Percentiles rank a stretch among this genome's conserved stretches.
These are phyloP conservation scores for Dunckerocampus dactyliophorus DNA, from an alignment of 2,113 vertebrate genomes.

Conservation along the genomic window DNA sequence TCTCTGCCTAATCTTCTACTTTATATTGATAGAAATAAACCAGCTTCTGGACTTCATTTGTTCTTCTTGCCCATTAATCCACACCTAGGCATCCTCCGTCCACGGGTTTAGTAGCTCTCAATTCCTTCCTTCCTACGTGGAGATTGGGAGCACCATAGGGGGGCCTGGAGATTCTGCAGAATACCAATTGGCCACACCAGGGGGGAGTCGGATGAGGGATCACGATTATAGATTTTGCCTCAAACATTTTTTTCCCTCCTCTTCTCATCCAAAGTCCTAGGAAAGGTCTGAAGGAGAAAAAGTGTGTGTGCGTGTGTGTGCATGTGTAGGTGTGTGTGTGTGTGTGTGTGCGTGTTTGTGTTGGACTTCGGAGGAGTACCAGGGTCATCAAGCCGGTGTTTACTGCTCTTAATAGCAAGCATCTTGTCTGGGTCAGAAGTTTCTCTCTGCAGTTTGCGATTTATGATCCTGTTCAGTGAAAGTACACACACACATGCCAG, in stretches of 20 bases:
- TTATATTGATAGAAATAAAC: slow-evolving; percentile 73
- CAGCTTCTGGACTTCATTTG: slow-evolving; percentile 74
- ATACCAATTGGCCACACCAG: slow-evolving; percentile 77
- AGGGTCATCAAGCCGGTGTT: slow-evolving; percentile 35
- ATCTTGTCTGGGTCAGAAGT: slow-evolving; percentile 18
- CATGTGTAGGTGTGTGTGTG: not conserved
- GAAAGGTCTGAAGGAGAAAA: slow-evolving; percentile 43
- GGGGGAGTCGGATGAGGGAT: slow-evolving; percentile 69
- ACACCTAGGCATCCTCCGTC: slow-evolving; percentile 68
- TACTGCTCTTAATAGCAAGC: slow-evolving; percentile 48
- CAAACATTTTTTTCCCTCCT: slow-evolving; percentile 53
- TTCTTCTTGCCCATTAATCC: slow-evolving; percentile 75
- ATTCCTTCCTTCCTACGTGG: slow-evolving; percentile 73
- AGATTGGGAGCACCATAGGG: slow-evolving; percentile 75
- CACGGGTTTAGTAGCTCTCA: slow-evolving; percentile 69
- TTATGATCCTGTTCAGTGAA: slow-evolving; percentile 39
- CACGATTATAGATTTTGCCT: slow-evolving; percentile 78
- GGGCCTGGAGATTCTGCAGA: slow-evolving; percentile 68
- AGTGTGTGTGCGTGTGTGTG: not conserved
- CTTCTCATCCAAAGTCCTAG: slow-evolving; percentile 40
- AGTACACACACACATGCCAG: slow-evolving; percentile 25
- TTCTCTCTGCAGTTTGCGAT: slow-evolving; percentile 49
- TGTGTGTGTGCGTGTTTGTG: not conserved
- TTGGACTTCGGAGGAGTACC: slow-evolving; percentile 22
- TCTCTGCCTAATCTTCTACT: slow-evolving; percentile 63